Conservation (phyloP, 2,888 invertebrate genomes). For the Notodonta dromedarius region DNA sequence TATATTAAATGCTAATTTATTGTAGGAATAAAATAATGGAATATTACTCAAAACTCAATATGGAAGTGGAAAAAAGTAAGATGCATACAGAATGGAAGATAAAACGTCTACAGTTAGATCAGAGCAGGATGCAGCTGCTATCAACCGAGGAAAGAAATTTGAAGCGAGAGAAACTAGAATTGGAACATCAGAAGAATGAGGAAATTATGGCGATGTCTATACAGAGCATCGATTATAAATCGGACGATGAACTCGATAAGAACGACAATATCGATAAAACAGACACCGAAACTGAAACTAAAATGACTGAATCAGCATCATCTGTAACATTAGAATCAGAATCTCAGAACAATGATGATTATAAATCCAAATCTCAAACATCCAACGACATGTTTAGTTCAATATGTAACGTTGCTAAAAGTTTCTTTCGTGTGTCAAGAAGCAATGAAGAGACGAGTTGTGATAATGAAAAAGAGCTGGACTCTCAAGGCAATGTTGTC, state of each 20-base stretch:
- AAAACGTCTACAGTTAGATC: slow-evolving; percentile 73
- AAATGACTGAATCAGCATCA: slow-evolving; percentile 35
- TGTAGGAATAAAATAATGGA: slow-evolving; percentile 84
- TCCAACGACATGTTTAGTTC: slow-evolving; percentile 63
- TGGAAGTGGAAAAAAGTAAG: slow-evolving; percentile 83
- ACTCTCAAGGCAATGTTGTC: slow-evolving; percentile 69
- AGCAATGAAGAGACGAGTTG: slow-evolving; percentile 45
- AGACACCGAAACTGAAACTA: slow-evolving; percentile 31
- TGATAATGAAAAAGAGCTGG: slow-evolving; percentile 64
- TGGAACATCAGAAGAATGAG: slow-evolving; percentile 70
- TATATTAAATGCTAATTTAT: slow-evolving; percentile 25
- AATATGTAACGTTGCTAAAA: slow-evolving; percentile 69
- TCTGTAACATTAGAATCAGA: slow-evolving; percentile 28
- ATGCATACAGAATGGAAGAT: slow-evolving; percentile 84
- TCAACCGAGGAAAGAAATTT: slow-evolving; percentile 82
- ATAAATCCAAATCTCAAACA: slow-evolving; percentile 47
- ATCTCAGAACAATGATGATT: slow-evolving; percentile 23
- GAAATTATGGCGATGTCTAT: slow-evolving; percentile 70
- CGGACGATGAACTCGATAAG: slow-evolving; percentile 45
- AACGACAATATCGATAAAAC: slow-evolving; percentile 1
- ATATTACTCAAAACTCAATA: slow-evolving; percentile 86
- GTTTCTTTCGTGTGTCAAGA: slow-evolving; percentile 59
- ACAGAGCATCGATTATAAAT: slow-evolving; percentile 56
- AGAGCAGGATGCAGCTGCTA: slow-evolving; percentile 72
- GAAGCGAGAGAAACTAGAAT: slow-evolving; percentile 80